Evolutionary conservation across 2,888 invertebrate species (phyloP), one percentile per base, ranked within the genome.

Genomic region (Leucoma salicis): DNA sequence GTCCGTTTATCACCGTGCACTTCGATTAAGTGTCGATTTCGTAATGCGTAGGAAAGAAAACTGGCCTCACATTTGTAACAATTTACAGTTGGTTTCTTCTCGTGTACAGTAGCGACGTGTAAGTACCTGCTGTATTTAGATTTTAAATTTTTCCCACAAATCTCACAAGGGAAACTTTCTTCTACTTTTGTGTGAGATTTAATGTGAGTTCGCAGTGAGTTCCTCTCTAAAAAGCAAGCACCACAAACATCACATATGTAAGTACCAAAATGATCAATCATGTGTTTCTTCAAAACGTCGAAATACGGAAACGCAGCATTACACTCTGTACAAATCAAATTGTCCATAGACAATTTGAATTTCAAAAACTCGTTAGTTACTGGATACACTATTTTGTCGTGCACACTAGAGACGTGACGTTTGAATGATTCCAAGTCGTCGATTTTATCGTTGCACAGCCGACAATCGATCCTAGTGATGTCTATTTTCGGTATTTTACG

Each of bases 401-500:
- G 88, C 0, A 47, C 60, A 1, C 7, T 70, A 35, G 62, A 53
- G 31, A 87, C 52, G 62, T 88, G 88, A 0, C 24, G 31, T 39
- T 81, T 85, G 3, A 86, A 74, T 0, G 56, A 39, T 12, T 76
- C 72, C 0, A 88, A 42, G 15, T 77, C 72, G 33, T 76, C 70
- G 37, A 88, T 86, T 66, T 76, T 79, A n/a, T 70, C 72, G 0
- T 57, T 35, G 13, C 88, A 88, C 10, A 87, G 36, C 41, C 87
- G 47, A 38, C 88, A 88, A 52, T 88, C 88, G 49, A 88, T 73
- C 54, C 79, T 67, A 0, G 83, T 84, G 33, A 87, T 77, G 46
- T 87, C 87, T 25, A 87, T 80, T 74, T 87, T 85, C 1, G 86
- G 86, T 45, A 80, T 66, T 50, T 85, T 86, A 14, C 78, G 82